These are phyloP conservation scores for Etheostoma perlongum DNA, from an alignment of 2,797 vertebrate genomes.

Conservation along the genomic window DNA sequence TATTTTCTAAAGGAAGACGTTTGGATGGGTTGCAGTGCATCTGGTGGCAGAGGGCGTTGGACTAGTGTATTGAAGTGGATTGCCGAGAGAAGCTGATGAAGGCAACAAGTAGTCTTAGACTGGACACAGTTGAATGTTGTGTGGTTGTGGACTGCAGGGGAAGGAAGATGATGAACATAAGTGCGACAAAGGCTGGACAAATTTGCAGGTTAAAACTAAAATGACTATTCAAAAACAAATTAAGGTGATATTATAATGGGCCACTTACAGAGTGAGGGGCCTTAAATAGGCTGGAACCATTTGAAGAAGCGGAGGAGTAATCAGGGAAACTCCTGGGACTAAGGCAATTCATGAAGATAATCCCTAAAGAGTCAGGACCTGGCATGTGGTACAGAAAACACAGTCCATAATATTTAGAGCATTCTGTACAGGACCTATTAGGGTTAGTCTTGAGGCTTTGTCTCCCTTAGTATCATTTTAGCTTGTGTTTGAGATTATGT, in stretches of 20 bases:
- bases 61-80: constrained; percentile 10
- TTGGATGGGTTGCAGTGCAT: constrained; percentile 33
- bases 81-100: constrained; percentile 11
- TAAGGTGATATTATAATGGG: background rate
- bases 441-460: constrained; percentile 33
- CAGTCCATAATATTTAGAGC: background rate
- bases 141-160: background rate
- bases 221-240: background rate
- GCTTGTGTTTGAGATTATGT: constrained; percentile 32
- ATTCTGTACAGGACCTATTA: constrained; percentile 10
- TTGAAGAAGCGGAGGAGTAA: constrained; percentile 1
- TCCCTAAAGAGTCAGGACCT: background rate
- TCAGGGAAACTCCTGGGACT: constrained; percentile 10
- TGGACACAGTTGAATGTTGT: background rate
- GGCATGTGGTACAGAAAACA: background rate
- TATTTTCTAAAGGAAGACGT: constrained; percentile 49
- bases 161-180: background rate
- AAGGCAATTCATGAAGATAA: background rate
- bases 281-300: constrained; percentile 12
- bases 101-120: constrained; percentile 1
- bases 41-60: constrained; percentile 5
- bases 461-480: constrained; percentile 32
- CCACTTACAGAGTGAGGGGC: constrained; percentile 11
- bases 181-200: background rate
- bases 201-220: constrained; percentile 1